phyloP scores from a whole-genome alignment of 2,113 vertebrate species.

The Stercorarius parasiticus region DNA sequence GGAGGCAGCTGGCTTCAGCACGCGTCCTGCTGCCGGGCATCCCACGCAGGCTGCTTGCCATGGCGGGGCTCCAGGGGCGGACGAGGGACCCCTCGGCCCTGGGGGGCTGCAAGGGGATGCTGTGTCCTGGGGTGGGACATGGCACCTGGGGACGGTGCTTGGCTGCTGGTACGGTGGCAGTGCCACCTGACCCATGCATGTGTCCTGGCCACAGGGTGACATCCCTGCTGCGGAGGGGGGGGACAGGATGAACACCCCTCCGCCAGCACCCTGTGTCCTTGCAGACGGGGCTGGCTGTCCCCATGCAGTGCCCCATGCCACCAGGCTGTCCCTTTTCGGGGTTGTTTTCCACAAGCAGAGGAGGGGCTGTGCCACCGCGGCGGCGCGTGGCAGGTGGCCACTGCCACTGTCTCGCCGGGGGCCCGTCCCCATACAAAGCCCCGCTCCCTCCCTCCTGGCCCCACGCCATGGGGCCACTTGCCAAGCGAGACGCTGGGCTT shows the following conservation, averaged over 20 bases:
- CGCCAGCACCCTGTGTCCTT: not conserved
- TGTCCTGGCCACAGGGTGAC: not conserved
- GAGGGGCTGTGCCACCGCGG: not conserved
- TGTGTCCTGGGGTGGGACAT: not conserved
- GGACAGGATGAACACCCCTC: not conserved
- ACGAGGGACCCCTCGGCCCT: not conserved
- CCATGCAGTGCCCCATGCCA: rapidly evolving
- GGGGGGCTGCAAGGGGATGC: not conserved
- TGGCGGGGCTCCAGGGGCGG: rapidly evolving
- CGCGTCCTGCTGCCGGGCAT: not conserved
- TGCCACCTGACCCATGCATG: rapidly evolving
- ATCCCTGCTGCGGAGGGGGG: not conserved
- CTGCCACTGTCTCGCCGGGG: not conserved
- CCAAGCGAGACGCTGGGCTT: not conserved
- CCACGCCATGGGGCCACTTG: not conserved
- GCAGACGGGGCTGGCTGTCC: not conserved
- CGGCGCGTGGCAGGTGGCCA: not conserved
- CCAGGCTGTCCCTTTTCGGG: not conserved
- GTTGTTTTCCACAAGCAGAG: not conserved
- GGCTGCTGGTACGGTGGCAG: not conserved
- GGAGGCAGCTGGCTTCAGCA: not conserved
- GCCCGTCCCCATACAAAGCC: not conserved
- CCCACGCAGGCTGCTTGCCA: too few species aligned
- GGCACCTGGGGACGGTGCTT: not conserved
- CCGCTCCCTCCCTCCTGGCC: not conserved